Evolutionary conservation across 2,888 invertebrate genomes (phyloP), one percentile per base, ranked within the genome.

Genomic region (Chesias legatella): DNA sequence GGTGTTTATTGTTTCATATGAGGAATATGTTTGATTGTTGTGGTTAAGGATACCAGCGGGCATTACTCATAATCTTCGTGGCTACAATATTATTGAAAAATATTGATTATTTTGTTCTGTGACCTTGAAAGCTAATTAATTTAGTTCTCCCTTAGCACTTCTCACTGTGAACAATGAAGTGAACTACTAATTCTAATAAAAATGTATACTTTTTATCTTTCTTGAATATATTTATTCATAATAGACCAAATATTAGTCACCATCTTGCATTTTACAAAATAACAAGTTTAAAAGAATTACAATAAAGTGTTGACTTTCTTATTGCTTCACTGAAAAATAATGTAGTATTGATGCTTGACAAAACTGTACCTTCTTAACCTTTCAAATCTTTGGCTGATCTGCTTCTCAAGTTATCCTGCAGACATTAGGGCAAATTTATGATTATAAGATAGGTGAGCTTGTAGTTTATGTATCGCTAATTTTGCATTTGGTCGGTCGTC

Each of bases 391-490:
- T 44, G 39, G 0, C 29, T 7, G 6, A 32, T 33, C 10, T 20
- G 29, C 35, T 47, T 37, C 8, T 26, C 31, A 34, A 37, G 29
- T 40, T 34, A 25, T 24, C 33, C 32, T 27, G 33, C 29, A 21
- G 40, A 37, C 43, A 50, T 43, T 39, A 48, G 39, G 34, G 32
- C 32, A 42, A 21, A 43, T 53, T 53, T 51, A 51, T 51, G 50
- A 44, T 34, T 32, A 37, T 48, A 42, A 42, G 43, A 50, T 48
- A 50, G 44, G 33, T 38, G 41, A 43, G 27, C 26, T 36, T 30
- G 9, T 34, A 43, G 33, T 51, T 50, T 48, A 46, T 41, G 43
- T 37, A 34, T 17, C 11, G 38, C 27, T 43, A 43, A 44, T 43
- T 53, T 50, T 29, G 41, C 39, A 45, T 40, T 22, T 10, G 7